Base-by-base conservation (phyloP, 2,888 invertebrate species). In the Ophion ventricosus region DNA sequence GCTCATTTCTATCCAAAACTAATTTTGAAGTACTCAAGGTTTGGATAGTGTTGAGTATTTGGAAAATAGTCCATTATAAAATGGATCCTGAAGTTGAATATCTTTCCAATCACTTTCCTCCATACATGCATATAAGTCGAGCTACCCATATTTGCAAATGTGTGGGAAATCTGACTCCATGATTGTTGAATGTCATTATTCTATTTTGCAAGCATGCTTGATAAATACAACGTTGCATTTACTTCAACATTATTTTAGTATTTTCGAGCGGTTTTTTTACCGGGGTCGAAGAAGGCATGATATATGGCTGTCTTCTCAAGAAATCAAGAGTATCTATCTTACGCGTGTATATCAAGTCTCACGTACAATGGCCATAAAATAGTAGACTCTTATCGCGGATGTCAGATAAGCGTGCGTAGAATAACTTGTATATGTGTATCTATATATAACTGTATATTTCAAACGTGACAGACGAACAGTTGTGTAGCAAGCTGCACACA, bases 321-420 rank as follows among this genome's bases (percentile, higher is more conserved):
- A 35, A 56, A 76, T 54, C 40, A 56, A 8, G 25, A 20, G 43
- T 61, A 49, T 29, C 26, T 49, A 49, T 59, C 57, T 59, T 74
- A 4, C 40, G 26, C 49, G n/a, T 54, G 23, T 20, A n/a, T 64
- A 54, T 23, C n/a, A 26, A 17, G 23, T 8, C 61, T 61, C 61
- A 49, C 63, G 49, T 49, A 63, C 61, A 20, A 78, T 69, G 35
- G 26, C n/a, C 40, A 54, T 26, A 72, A 57, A 72, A 77, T 49
- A 72, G 69, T 66, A 82, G 59, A 61, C 26, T 61, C 57, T 82
- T 82, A 82, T 78, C 82, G 25, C 40, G 5, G 20, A 54, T 17
- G 43, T 35, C 57, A 70, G 63, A 76, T 70, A 64, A 25, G 40
- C 57, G 25, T 20, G 7, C 26, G 57, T 59, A 49, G 74, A 63